These are phyloP conservation scores for Cistogaster globosa DNA, from an alignment of 2,888 invertebrate genomes.

Conservation along the genomic window DNA sequence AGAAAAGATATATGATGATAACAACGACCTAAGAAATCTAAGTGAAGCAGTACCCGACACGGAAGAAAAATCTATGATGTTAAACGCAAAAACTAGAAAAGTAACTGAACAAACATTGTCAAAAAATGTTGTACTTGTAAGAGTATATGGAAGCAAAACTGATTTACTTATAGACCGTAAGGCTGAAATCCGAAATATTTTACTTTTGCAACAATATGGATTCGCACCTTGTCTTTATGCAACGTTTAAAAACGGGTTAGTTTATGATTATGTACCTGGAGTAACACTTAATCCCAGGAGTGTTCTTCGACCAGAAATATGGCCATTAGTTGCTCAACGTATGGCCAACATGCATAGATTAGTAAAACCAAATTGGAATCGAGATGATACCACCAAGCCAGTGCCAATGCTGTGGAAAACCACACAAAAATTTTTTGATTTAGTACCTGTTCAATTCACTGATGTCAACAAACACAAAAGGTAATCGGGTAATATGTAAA, in stretches of 20 bases:
- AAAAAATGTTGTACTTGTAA: slow-evolving; percentile 89
- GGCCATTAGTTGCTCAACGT: slow-evolving; percentile 89
- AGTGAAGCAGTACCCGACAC: slow-evolving; percentile 65
- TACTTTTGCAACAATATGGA: slow-evolving; percentile 87
- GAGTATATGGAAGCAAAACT: slow-evolving; percentile 96
- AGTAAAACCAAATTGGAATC: slow-evolving; percentile 70
- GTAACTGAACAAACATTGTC: slow-evolving; percentile 65
- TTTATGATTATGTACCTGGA: slow-evolving; percentile 94
- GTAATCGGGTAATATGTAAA: slow-evolving; percentile 83
- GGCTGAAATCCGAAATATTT: slow-evolving; percentile 88
- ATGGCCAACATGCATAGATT: slow-evolving; percentile 93
- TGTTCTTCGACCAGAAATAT: slow-evolving; percentile 87
- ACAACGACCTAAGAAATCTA: slow-evolving; percentile 71
- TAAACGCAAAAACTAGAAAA: slow-evolving; percentile 16
- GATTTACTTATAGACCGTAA: slow-evolving; percentile 95
- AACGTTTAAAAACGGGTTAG: slow-evolving; percentile 96
- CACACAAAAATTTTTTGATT: slow-evolving; percentile 88
- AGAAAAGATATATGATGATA: slow-evolving; percentile 63
- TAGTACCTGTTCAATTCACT: slow-evolving; percentile 89
- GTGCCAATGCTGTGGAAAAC: slow-evolving; percentile 91
- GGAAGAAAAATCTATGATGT: slow-evolving; percentile 35
- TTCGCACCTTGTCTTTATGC: slow-evolving; percentile 94
- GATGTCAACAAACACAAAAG: slow-evolving; percentile 87
- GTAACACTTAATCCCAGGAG: slow-evolving; percentile 87
- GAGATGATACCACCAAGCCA: slow-evolving; percentile 76